Evolutionary conservation across 2,113 vertebrate genomes (phyloP), one percentile per base, ranked within the genome.

Genomic region (Pluvialis apricaria): DNA sequence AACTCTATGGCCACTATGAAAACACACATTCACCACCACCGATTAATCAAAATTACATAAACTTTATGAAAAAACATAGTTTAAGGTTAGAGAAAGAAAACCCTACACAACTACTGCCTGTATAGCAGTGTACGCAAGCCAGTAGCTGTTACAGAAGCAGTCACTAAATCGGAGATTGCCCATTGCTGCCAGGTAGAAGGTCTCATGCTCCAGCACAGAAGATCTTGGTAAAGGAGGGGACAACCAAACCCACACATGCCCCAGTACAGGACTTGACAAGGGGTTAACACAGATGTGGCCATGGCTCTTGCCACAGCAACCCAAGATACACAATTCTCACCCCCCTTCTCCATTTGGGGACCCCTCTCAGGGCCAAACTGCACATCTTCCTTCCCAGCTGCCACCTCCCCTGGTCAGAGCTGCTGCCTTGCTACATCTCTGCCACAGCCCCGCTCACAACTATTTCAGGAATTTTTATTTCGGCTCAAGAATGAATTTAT

Each of bases 191-290:
- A 16, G 9, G 34, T 13, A 52, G 75, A 73, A 60, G 29, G 18
- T 8, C 14, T 71, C 44, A 11, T 15, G 44, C 26, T 75, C 36
- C 70, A 45, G 15, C 44, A 6, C 22, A 54, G 57, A 28, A 1
- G 12, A 47, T 16, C n/a, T 38, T 3, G 1, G 22, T 17, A 60
- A 36, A 52, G 68, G 15, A 78, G 17, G 6, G 6, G 52, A 15
- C 28, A n/a, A 42, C 40, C 52, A 58, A 44, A 18, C 15, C 36
- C 52, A 29, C 1, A 0, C 40, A 20, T 1, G 6, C 6, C 10
- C 60, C 36, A 18, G 10, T 14, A 10, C 5, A 34, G 6, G 25
- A 19, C 20, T 42, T 40, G 1, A 10, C 18, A 34, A 68, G 18
- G 71, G 20, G 51, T 58, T 8, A 2, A 16, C n/a, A 14, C n/a